phyloP scores from a whole-genome alignment of 92 coral and sea anemone species.

The Montipora capitata region DNA sequence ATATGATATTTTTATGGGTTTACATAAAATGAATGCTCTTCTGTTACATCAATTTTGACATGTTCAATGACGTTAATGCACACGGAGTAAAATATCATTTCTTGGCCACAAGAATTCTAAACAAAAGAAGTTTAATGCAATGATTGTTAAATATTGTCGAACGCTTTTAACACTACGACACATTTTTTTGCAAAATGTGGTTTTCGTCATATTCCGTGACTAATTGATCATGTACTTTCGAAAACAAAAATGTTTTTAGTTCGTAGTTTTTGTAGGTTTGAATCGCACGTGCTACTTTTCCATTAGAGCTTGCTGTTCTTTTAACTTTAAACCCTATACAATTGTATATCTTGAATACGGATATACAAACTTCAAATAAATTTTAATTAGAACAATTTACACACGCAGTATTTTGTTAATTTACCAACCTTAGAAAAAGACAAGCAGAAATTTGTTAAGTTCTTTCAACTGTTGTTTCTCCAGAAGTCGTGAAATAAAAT shows the following conservation, averaged over 20 bases:
- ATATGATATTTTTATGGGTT: constrained; percentile 18
- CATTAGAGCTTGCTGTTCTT: constrained; percentile 15
- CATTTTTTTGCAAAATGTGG: background rate
- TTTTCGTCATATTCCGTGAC: constrained; percentile 1
- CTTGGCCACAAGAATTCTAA: background rate
- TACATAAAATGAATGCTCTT: background rate
- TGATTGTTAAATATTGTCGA: constrained; percentile 12
- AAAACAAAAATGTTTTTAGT: too few species aligned
- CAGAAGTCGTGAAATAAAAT: constrained; percentile 16
- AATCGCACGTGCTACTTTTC: constrained; percentile 22
- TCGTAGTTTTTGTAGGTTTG: too few species aligned
- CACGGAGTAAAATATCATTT: constrained; percentile 1
- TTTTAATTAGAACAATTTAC: too few species aligned
- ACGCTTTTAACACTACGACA: background rate
- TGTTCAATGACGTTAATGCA: too few species aligned
- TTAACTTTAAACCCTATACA: background rate
- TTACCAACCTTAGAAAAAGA: background rate
- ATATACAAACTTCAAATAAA: too few species aligned
- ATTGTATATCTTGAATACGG: background rate
- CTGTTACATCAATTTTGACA: constrained; percentile 7
- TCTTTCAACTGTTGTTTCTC: background rate
- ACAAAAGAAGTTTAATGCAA: background rate
- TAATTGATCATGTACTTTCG: background rate
- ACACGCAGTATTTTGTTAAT: too few species aligned
- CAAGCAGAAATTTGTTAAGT: background rate